phyloP scores from a whole-genome alignment of 1,140 invertebrate genomes.

The Diorhabda sublineata region DNA sequence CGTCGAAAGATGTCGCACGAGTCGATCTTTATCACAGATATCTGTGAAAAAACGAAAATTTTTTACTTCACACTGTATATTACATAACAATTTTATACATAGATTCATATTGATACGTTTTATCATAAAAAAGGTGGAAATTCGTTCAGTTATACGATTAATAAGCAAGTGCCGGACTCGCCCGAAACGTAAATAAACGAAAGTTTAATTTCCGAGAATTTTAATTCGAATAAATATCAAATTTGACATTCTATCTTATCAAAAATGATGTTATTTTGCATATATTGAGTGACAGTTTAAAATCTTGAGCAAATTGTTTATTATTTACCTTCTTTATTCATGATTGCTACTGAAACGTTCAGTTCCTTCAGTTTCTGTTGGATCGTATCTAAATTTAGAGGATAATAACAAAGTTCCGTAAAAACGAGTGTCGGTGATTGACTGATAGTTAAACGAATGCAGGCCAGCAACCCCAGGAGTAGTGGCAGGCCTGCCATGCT shows the following conservation, averaged over 20 bases:
- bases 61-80: too few species aligned
- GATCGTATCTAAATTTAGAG: conserved; percentile 35
- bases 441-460: conserved; percentile 33
- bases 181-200: background rate
- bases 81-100: too few species aligned
- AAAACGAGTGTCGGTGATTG: conserved; percentile 33
- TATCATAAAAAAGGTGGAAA: too few species aligned
- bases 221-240: too few species aligned
- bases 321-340: conserved; percentile 34
- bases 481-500: conserved; percentile 43
- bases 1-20: conserved; percentile 32
- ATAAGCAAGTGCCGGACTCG: background rate
- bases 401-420: conserved; percentile 37
- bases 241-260: too few species aligned
- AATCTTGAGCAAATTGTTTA: background rate
- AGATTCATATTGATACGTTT: too few species aligned
- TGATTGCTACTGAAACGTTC: conserved; percentile 28
- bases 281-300: too few species aligned
- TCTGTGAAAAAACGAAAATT: conserved; percentile 35
- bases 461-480: conserved; percentile 42
- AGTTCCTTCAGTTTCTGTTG: conserved; percentile 25
- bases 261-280: too few species aligned
- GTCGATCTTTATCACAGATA: conserved; percentile 33
- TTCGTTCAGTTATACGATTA: too few species aligned
- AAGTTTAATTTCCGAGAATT: background rate